Evolutionary conservation across 2,113 vertebrate genomes (phyloP).

Genomic region (Megaptera novaeangliae): DNA sequence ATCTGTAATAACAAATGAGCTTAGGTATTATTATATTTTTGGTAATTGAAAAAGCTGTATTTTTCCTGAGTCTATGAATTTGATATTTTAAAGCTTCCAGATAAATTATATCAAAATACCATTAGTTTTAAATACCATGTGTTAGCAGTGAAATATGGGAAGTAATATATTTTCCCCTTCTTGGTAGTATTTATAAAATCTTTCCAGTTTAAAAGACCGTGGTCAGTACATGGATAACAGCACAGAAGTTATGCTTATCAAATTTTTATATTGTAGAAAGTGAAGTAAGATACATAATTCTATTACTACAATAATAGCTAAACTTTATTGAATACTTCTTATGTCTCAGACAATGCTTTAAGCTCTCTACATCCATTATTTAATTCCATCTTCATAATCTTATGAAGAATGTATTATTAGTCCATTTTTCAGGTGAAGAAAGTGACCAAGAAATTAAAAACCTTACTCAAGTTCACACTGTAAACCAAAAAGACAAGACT

Average conservation of each 20-base stretch:
- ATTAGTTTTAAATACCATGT: not conserved
- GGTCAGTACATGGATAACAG: not conserved
- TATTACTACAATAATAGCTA: not conserved
- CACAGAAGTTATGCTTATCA: not conserved
- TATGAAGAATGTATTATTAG: not conserved
- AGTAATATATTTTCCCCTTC: not conserved
- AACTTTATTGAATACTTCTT: not conserved
- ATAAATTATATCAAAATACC: not conserved
- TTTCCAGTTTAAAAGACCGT: not conserved
- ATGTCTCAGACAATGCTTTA: not conserved
- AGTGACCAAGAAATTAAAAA: not conserved
- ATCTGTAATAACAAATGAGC: not conserved
- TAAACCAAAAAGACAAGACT: not conserved
- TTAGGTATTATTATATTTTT: not conserved
- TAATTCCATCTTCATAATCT: not conserved
- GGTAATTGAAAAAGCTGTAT: not conserved
- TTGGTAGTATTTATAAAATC: not conserved
- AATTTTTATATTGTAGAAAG: not conserved
- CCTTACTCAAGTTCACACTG: not conserved
- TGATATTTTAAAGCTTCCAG: not conserved
- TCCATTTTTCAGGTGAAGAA: not conserved
- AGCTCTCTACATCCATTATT: not conserved
- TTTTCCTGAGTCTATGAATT: not conserved
- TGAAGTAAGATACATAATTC: not conserved
- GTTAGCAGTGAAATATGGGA: not conserved